Evolutionary conservation across 2,797 vertebrate genomes (phyloP), one percentile per base, ranked within the genome.

Genomic region (Anguilla anguilla): DNA sequence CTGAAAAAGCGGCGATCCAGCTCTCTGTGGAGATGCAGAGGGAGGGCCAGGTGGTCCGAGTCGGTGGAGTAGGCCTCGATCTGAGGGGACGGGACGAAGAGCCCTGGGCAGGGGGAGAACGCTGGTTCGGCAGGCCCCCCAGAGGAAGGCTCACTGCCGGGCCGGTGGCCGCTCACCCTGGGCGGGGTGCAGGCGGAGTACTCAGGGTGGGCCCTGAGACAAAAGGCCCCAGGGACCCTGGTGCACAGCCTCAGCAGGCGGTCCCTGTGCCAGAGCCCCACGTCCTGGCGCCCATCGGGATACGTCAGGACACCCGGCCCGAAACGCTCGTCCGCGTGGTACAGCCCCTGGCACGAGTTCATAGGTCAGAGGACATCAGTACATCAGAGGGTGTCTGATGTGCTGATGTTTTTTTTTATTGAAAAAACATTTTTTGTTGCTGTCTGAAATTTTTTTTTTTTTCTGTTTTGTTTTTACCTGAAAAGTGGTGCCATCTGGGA

Each of bases 271-370:
- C 98, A 99, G 83, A 98, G 91, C 61, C 98, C 98, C 46, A 97
- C 96, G 11, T 98, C 97, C 91, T 97, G 95, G 35, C 82, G 86
- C 4, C 95, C 95, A 0, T 97, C 95, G 0, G 93, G 91, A 89
- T 97, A 94, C 0, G 91, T 96, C 74, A 96, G 43, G 0, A 98
- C 89, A n/a, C 97, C 98, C 0, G 98, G 98, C 69, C 97, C 97
- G 15, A 97, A 97, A 59, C 96, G 95, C 28, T 96, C 90, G 88
- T 97, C 96, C 0, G 88, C 88, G 46, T 92, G 95, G 91, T 97
- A 98, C 89, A 99, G 94, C 57, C 98, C 98, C 98, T 98, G 92
- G 2, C 49, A 0, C 25, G 19, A 86, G 84, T 22, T 61, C 46
- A 72, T 43, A 31, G 69, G n/a, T 28, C 67, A 77, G 2, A 85